Evolutionary conservation across 2,888 invertebrate species (phyloP).

Genomic region (Eudasyphora cyanicolor): DNA sequence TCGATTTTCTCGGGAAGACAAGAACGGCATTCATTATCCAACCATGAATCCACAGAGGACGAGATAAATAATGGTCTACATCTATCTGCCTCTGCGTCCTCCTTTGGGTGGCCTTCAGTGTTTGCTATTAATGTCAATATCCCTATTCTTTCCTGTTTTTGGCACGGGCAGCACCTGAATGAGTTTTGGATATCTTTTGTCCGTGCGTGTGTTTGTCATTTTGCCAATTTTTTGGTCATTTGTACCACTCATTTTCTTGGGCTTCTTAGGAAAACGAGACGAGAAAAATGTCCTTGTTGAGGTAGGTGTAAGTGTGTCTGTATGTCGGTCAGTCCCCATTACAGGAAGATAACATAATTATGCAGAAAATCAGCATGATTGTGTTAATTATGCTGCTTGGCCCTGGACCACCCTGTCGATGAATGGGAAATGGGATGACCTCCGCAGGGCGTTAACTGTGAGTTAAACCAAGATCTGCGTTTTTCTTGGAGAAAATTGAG

Average conservation of each 20-base stretch:
- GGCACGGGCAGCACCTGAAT: conserved; percentile 51
- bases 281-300: not conserved
- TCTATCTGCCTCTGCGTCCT: no score
- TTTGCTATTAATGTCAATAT: not conserved
- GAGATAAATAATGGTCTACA: not conserved
- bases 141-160: conserved; percentile 23
- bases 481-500: not conserved
- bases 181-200: conserved; percentile 44
- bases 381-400: conserved; percentile 4
- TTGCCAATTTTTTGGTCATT: conserved; percentile 29
- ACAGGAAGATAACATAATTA: conserved; percentile 40
- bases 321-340: not conserved
- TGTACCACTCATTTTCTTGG: conserved; percentile 37
- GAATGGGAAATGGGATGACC: not conserved
- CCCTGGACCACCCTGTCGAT: conserved; percentile 14
- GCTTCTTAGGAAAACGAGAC: conserved; percentile 15
- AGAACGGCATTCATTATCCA: not conserved
- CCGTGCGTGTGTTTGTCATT: not conserved
- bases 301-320: not conserved
- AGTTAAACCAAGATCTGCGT: not conserved
- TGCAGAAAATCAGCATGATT: conserved; percentile 26
- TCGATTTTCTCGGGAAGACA: conserved; percentile 8
- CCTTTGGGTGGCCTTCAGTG: conserved; percentile 24
- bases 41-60: not conserved
- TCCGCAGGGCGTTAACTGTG: not conserved